These are phyloP conservation scores for Sceloporus undulatus DNA, from an alignment of 2,113 vertebrate genomes.

Conservation along the genomic window DNA sequence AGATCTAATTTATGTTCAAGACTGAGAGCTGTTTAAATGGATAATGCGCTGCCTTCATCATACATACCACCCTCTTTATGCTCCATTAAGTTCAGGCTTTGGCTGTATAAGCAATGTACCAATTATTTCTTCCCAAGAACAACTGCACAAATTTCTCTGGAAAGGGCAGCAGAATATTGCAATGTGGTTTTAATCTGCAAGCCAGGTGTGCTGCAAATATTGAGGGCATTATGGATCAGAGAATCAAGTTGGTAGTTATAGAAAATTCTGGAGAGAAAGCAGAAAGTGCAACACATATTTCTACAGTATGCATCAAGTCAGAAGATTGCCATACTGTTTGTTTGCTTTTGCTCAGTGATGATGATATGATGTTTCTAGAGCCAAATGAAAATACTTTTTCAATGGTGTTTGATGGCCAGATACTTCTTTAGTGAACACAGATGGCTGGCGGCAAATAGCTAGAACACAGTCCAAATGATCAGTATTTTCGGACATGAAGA, in stretches of 20 bases:
- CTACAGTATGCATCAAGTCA: not conserved
- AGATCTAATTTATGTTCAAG: conserved; percentile 67
- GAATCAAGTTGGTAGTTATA: conserved; percentile 54
- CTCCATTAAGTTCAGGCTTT: conserved; percentile 73
- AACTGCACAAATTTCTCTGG: conserved; percentile 57
- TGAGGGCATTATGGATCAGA: conserved; percentile 53
- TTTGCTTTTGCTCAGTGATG: not conserved
- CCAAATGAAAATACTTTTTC: not conserved
- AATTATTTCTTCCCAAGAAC: conserved; percentile 75
- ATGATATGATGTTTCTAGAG: not conserved
- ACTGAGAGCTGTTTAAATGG: conserved; percentile 73
- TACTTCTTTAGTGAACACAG: not conserved
- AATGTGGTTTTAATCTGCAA: conserved; percentile 65
- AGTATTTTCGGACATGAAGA: not conserved
- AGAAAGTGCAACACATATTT: not conserved
- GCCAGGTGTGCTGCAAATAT: conserved; percentile 50
- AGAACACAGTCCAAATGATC: not conserved
- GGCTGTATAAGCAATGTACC: conserved; percentile 66
- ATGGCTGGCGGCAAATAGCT: not conserved
- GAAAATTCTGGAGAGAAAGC: conserved; percentile 35
- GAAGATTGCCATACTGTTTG: not conserved
- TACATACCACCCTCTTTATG: conserved; percentile 72
- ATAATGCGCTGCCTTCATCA: conserved; percentile 72
- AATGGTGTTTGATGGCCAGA: not conserved
- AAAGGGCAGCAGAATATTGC: conserved; percentile 70